Evolutionary conservation across 2,113 vertebrate genomes (phyloP).

Genomic region (Corapipo altera): DNA sequence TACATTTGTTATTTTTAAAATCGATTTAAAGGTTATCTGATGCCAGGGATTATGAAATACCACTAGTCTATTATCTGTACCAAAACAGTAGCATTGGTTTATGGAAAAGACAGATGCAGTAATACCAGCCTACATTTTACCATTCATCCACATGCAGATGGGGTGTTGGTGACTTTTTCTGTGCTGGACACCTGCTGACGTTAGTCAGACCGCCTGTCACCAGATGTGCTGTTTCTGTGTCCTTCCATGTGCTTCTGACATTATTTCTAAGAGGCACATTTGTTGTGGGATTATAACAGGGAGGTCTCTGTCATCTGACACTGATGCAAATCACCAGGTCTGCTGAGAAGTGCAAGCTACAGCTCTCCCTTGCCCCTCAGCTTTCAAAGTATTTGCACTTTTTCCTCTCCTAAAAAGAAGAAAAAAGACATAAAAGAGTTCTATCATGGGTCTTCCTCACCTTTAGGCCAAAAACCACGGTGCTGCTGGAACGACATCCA

Average conservation of each 20-base stretch:
- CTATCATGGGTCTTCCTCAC: background rate
- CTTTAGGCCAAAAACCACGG: background rate
- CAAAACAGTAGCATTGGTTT: background rate
- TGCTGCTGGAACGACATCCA: rapidly evolving
- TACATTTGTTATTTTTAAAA: background rate
- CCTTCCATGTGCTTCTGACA: background rate
- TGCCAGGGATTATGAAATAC: constrained; percentile 19
- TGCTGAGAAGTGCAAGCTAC: background rate
- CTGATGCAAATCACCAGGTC: background rate
- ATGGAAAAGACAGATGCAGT: constrained; percentile 32
- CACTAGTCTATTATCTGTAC: background rate
- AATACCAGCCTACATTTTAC: background rate
- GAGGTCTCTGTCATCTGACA: background rate
- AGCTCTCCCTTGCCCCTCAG: background rate
- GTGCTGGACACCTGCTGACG: background rate
- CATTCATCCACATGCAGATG: background rate
- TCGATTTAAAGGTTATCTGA: background rate
- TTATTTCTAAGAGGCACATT: constrained; percentile 1
- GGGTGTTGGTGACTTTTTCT: background rate
- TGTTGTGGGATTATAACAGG: constrained; percentile 3
- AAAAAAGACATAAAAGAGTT: background rate
- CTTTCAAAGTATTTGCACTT: background rate
- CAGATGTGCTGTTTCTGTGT: constrained; percentile 1
- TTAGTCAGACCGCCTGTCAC: background rate
- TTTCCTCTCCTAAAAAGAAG: too few species aligned